phyloP scores from a whole-genome alignment of 2,888 invertebrate species.

The Sminthurides aquaticus region DNA sequence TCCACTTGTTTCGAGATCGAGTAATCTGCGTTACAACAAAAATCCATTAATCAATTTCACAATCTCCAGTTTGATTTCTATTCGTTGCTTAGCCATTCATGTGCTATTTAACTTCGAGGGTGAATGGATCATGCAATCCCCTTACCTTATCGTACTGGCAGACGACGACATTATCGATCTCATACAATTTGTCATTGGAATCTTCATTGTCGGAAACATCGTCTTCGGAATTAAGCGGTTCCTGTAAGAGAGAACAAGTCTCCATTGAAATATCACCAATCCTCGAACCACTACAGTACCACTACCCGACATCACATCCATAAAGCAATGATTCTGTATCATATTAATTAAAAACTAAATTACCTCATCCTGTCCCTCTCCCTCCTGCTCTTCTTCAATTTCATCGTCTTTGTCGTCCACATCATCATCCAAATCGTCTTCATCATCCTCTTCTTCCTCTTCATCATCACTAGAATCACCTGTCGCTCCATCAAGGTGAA shows the following conservation, averaged over 20 bases:
- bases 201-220: conserved; percentile 88
- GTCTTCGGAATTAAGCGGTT: conserved; percentile 92
- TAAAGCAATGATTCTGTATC: too few relatives aligned
- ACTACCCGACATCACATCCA: too few relatives aligned
- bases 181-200: conserved; percentile 79
- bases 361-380: conserved; percentile 56
- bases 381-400: conserved; percentile 54
- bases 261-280: too few relatives aligned
- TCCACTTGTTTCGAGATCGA: conserved; percentile 97
- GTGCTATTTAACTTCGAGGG: conserved; percentile 1
- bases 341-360: not conserved
- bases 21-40: too few relatives aligned
- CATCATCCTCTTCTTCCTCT: conserved; percentile 69
- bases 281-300: too few relatives aligned
- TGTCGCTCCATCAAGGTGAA: conserved; percentile 35
- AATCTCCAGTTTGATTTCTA: not conserved
- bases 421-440: conserved; percentile 58
- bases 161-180: conserved; percentile 98
- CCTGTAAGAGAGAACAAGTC: conserved; percentile 56
- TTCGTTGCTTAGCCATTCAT: not conserved
- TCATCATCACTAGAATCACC: conserved; percentile 46
- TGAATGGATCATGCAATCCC: too few relatives aligned
- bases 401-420: conserved; percentile 46
- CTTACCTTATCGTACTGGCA: conserved; percentile 97
- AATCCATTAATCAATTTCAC: too few relatives aligned